Evolutionary conservation across 2,113 vertebrate species (phyloP), one percentile per base, ranked within the genome.

Genomic region (Anolis sagrei): DNA sequence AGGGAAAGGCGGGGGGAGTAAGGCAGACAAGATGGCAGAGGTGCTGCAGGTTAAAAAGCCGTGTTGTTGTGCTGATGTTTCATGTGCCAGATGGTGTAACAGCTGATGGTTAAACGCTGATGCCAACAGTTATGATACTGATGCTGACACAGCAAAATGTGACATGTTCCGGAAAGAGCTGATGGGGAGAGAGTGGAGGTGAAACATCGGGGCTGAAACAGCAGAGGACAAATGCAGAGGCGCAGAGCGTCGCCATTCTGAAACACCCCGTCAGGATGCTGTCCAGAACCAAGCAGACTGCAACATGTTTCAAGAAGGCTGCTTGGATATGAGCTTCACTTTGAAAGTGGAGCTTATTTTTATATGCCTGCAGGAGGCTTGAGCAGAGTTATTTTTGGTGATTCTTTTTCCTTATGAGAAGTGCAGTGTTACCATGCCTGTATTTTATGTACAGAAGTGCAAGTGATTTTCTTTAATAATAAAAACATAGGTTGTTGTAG

Each of bases 31-130:
- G 54, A 74, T 80, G 69, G 69, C 21, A 64, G 27, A 21, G 44
- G 58, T 32, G 54, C 54, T 39, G 69, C 18, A 64, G 82, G 44
- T 84, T 74, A 58, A 75, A 66, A 79, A 75, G 19, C 69, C 54
- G 11, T 27, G 27, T 84, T 85, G 0, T 32, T 44, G 27, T 88
- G 91, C 88, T 95, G 90, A 92, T 90, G 87, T 92, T 86, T 78
- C 89, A 86, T 1, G 32, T 75, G 89, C 91, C 94, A 95, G 94
- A 95, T 94, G 94, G 93, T 88, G 86, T 89, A 93, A 92, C 94
- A 94, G 94, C 93, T 95, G 94, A 94, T 90, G 90, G 91, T 82
- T 93, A 94, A 93, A 93, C 88, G 93, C 93, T 94, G 93, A 94
- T 93, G 92, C 93, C 89, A 89, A 90, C 86, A 86, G 83, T n/a